Evolutionary conservation across 2,113 vertebrate species (phyloP).

Genomic region (Corvus hawaiiensis): DNA sequence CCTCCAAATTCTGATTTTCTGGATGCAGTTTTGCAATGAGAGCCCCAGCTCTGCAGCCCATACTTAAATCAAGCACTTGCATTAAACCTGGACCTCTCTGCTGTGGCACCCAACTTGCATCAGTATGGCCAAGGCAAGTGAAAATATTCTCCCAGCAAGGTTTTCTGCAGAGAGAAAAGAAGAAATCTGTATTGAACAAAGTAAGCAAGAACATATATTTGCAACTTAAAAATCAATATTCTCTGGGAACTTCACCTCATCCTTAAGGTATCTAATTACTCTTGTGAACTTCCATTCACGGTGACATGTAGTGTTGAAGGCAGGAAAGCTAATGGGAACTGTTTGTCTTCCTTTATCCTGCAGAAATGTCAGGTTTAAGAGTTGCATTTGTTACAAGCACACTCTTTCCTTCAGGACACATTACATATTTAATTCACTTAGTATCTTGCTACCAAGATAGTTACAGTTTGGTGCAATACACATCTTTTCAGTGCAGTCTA

Average conservation of each 20-base stretch:
- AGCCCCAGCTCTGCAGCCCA: not conserved
- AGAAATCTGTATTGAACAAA: not conserved
- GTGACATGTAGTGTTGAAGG: not conserved
- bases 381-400: not conserved
- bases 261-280: not conserved
- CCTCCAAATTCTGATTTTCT: not conserved
- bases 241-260: not conserved
- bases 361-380: not conserved
- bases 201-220: not conserved
- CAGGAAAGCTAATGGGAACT: not conserved
- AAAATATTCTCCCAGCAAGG: not conserved
- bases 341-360: not conserved
- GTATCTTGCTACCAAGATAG: not conserved
- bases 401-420: not conserved
- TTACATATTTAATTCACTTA: not conserved
- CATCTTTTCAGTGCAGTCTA: not conserved
- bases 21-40: not conserved
- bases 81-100: not conserved
- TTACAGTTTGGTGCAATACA: not conserved
- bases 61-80: not conserved
- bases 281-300: not conserved
- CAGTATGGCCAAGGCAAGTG: not conserved
- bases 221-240: not conserved
- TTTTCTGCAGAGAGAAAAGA: not conserved
- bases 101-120: not conserved